Base-by-base conservation (phyloP, 1,140 invertebrate genomes). In the Neodiprion pinetum region DNA sequence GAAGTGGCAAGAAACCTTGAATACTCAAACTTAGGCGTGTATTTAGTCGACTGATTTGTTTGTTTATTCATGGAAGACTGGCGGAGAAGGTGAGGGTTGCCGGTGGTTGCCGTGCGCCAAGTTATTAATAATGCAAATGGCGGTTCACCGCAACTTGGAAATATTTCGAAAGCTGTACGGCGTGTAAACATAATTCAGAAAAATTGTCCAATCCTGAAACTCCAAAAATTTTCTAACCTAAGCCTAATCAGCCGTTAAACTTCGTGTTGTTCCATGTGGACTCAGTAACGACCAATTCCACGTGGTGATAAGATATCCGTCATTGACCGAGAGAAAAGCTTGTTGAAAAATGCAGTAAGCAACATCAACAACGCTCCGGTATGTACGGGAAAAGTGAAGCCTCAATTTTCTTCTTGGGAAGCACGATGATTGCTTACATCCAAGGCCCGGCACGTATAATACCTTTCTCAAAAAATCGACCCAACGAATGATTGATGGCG, bases 171-270 rank as follows among this genome's bases (percentile, higher is more conserved):
- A 14, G 10, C n/a, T 21, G 70, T 17, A 21, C 4, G 28, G 28
- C 67, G 68, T 76, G 76, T 76, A 83, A 80, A 81, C 74, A 82
- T 77, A 80, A 81, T 73, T 66, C 68, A 77, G 80, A 81, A 81
- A 80, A 82, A 82, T 80, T 77, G 76, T 77, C 80, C 80, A 83
- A 82, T 82, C 77, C 67, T 70, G 48, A 8, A 47, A 67, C 28
- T 28, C 10, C 71, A 50, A 28, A 50, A 28, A 73, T 78, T 78
- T 80, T 79, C 79, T 78, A 77, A 67, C 69, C 48, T 76, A 68
- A 40, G 21, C 17, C 11, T 11, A 80, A 82, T 78, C 67, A 68
- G 79, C 76, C 61, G 28, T 53, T 79, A 78, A 73, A 74, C 72
- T 73, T 10, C 47, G 66, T 72, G 12, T 14, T 23, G 70, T 70